phyloP scores from a whole-genome alignment of 92 coral and sea anemone species.

The Meandrina meandrites region DNA sequence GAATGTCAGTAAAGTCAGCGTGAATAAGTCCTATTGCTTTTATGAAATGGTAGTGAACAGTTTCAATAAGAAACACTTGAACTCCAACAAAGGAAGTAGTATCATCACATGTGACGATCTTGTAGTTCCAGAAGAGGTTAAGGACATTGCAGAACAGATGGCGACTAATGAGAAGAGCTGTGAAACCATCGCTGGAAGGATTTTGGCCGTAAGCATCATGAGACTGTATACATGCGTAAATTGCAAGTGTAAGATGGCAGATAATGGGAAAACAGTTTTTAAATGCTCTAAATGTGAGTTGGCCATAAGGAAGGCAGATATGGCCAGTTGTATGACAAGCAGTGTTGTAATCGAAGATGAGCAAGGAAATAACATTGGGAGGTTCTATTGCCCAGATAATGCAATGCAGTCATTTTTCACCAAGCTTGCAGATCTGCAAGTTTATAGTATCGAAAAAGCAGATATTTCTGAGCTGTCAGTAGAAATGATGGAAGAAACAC shows the following conservation, averaged over 20 bases:
- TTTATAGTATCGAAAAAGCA: too few species aligned
- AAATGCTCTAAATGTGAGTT: slow-evolving; percentile 19
- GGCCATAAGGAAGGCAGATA: slow-evolving; percentile 6
- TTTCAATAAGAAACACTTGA: slow-evolving; percentile 46
- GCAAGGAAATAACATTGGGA: neutral
- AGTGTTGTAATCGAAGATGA: slow-evolving; percentile 20
- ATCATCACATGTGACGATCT: slow-evolving; percentile 9
- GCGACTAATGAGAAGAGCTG: slow-evolving; percentile 9
- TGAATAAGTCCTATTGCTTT: slow-evolving; percentile 32
- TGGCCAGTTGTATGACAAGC: neutral
- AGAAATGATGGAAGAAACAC: too few species aligned
- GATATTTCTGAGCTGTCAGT: too few species aligned
- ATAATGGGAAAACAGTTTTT: slow-evolving; percentile 12
- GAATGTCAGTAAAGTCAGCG: slow-evolving; percentile 30
- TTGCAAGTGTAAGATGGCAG: slow-evolving; percentile 27
- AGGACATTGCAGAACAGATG: slow-evolving; percentile 7
- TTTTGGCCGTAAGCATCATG: slow-evolving; percentile 19
- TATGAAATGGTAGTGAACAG: slow-evolving; percentile 32
- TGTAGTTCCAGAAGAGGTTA: neutral
- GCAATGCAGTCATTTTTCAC: neutral
- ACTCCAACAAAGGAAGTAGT: slow-evolving; percentile 11
- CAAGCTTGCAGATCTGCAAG: too few species aligned
- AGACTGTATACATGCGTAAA: slow-evolving; percentile 19
- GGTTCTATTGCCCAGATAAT: slow-evolving; percentile 11
- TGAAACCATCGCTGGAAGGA: neutral